A percentile compares a stretch with the other conserved stretches of the same genome.
Conservation (phyloP, 2,888 invertebrate species). For the Pandemis heparana region DNA sequence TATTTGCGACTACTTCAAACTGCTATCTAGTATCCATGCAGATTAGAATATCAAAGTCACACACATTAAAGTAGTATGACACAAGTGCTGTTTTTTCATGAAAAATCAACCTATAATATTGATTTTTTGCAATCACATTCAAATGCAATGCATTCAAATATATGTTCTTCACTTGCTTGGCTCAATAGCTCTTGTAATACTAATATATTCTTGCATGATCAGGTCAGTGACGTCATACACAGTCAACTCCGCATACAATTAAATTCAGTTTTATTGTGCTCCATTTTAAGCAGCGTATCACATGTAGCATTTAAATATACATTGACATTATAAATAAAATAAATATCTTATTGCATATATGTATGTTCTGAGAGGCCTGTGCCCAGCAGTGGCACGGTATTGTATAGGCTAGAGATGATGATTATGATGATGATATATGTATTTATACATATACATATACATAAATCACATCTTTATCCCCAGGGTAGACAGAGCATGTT, state of each 20-base stretch:
- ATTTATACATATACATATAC: no score
- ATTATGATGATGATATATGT: no score
- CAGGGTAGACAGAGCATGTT: no score
- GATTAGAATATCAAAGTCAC: background rate
- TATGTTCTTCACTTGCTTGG: constrained; percentile 13
- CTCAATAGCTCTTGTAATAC: constrained; percentile 20
- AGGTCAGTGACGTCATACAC: constrained; percentile 20
- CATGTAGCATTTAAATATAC: no score
- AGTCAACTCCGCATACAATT: constrained; percentile 1
- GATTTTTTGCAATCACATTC: background rate
- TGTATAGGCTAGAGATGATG: no score
- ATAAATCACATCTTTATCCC: no score
- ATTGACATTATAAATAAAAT: no score
- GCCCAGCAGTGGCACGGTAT: no score
- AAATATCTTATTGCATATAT: no score
- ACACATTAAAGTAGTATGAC: background rate
- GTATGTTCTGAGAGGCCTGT: no score
- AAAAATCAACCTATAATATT: background rate
- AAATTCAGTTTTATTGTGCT: constrained; percentile 1
- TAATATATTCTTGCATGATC: constrained; percentile 28
- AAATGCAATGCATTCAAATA: no score
- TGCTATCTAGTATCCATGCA: background rate
- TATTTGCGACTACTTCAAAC: background rate
- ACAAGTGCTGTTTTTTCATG: background rate
- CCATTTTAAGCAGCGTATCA: background rate